Evolutionary conservation across 2,888 invertebrate species (phyloP).

Genomic region (Catocala fraxini): DNA sequence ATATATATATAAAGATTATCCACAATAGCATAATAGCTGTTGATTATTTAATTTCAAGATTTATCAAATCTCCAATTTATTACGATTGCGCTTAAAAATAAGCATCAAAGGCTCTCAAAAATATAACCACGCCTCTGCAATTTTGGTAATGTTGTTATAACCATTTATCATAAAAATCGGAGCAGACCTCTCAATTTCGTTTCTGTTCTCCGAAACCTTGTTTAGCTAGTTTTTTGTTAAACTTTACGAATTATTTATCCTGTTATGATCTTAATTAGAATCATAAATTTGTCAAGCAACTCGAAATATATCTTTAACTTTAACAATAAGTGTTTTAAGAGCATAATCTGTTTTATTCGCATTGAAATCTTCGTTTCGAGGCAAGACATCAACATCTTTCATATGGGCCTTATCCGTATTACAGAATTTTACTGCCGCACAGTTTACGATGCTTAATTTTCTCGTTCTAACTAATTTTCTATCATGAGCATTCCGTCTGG

Average conservation of each 20-base stretch:
- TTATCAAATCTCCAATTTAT: not conserved
- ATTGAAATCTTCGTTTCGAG: not conserved
- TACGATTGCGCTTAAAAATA: not conserved
- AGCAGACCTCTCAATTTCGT: conserved; percentile 38
- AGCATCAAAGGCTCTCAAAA: conserved; percentile 22
- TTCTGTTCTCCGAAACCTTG: conserved; percentile 26
- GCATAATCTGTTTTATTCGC: conserved; percentile 9
- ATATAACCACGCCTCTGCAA: conserved; percentile 44
- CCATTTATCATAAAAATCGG: conserved; percentile 49
- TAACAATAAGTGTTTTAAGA: not conserved
- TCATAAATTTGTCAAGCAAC: conserved; percentile 33
- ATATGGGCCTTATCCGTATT: conserved; percentile 14
- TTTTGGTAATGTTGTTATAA: conserved; percentile 43
- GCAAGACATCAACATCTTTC: conserved; percentile 9
- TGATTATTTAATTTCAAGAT: no score
- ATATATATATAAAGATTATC: no score
- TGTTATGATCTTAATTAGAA: conserved; percentile 31
- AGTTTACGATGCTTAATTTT: conserved; percentile 38
- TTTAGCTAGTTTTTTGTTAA: conserved; percentile 32
- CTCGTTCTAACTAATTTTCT: conserved; percentile 38
- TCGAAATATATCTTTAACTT: not conserved
- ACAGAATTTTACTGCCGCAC: conserved; percentile 24
- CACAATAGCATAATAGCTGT: no score
- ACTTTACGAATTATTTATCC: conserved; percentile 23
- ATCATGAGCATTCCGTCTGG: conserved; percentile 25